These are phyloP conservation scores for Muschampia plurimacula DNA, from an alignment of 2,888 invertebrate genomes.

Conservation along the genomic window DNA sequence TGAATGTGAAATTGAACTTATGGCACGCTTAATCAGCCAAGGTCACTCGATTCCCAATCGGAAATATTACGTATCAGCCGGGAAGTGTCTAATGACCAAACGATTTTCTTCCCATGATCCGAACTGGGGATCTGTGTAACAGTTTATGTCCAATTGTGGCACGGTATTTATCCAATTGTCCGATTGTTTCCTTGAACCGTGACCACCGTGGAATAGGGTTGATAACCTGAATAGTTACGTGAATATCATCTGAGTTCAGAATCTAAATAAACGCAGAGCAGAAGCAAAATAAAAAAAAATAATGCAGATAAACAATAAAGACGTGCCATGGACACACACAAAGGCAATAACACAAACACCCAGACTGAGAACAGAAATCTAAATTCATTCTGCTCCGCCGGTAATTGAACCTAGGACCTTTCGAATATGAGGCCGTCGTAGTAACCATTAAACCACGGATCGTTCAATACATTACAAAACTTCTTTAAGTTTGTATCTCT, in stretches of 20 bases:
- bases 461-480: background rate
- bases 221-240: conserved; percentile 4
- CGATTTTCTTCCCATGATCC: conserved; percentile 39
- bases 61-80: conserved; percentile 31
- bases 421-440: too few species aligned
- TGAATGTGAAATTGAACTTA: background rate
- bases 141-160: conserved; percentile 56
- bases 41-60: conserved; percentile 21
- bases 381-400: too few species aligned
- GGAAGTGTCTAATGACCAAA: conserved; percentile 34
- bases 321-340: too few species aligned
- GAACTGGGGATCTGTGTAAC: conserved; percentile 31
- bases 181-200: conserved; percentile 64
- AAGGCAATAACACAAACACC: too few species aligned
- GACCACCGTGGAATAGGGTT: conserved; percentile 43
- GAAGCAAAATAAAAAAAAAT: too few species aligned
- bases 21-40: conserved; percentile 13
- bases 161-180: conserved; percentile 65
- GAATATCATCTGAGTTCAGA: background rate
- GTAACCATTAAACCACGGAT: too few species aligned
- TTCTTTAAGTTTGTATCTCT: background rate
- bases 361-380: too few species aligned
- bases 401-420: too few species aligned
- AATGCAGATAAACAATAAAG: too few species aligned
- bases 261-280: too few species aligned